These are phyloP conservation scores for Elymnias hypermnestra DNA, from an alignment of 1,140 invertebrate genomes.

Conservation along the genomic window DNA sequence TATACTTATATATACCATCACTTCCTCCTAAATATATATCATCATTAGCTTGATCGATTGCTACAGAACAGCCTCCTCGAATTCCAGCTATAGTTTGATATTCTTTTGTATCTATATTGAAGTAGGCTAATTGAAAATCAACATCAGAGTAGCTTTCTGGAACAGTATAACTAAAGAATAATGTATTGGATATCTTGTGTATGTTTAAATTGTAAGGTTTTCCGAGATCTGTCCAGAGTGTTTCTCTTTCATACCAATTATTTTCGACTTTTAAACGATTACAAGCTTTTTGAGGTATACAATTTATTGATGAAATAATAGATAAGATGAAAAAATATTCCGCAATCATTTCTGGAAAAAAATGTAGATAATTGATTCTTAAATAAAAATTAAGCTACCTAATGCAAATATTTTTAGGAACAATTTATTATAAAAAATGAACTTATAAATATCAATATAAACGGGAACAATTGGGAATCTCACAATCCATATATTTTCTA, in stretches of 20 bases:
- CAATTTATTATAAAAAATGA: too few species aligned
- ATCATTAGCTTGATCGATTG: slow-evolving; percentile 45
- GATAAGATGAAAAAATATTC: too few species aligned
- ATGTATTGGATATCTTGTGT: slow-evolving; percentile 37
- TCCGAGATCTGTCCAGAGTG: slow-evolving; percentile 33
- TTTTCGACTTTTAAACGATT: slow-evolving; percentile 34
- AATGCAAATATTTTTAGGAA: too few species aligned
- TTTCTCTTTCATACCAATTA: slow-evolving; percentile 38
- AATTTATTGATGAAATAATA: too few species aligned
- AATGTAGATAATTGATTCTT: too few species aligned
- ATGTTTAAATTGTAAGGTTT: slow-evolving; percentile 45
- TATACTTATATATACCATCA: slow-evolving; percentile 56
- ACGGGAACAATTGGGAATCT: too few species aligned
- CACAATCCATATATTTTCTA: too few species aligned
- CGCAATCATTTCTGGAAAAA: too few species aligned
- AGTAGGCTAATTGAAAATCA: slow-evolving; percentile 45
- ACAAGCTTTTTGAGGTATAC: slow-evolving; percentile 28
- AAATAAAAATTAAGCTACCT: too few species aligned
- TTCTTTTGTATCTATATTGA: slow-evolving; percentile 41
- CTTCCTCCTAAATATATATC: slow-evolving; percentile 49
- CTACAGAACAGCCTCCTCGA: slow-evolving; percentile 42
- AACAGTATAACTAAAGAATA: slow-evolving; percentile 48
- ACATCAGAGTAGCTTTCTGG: slow-evolving; percentile 40
- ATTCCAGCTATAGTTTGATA: slow-evolving; percentile 42
- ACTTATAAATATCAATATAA: too few species aligned